A percentile compares a stretch with the other conserved stretches of the same genome.
Conservation (phyloP, 2,113 vertebrate genomes). For the Stercorarius parasiticus region DNA sequence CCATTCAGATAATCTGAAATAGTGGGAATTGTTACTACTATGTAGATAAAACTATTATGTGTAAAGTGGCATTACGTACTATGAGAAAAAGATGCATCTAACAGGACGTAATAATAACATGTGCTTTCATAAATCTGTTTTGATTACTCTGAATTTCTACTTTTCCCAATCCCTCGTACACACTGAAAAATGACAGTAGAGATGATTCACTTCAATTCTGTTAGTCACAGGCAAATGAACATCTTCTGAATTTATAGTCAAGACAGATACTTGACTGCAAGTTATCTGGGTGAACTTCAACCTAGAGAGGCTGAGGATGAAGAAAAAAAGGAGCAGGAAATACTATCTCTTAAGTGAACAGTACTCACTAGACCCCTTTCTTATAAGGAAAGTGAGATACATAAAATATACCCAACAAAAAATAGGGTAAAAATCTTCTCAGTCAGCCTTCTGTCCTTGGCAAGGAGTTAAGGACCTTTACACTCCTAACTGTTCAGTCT, state of each 20-base stretch:
- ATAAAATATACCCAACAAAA: neutral
- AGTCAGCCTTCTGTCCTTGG: neutral
- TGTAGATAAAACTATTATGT: neutral
- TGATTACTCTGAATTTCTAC: neutral
- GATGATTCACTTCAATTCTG: neutral
- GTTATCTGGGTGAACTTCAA: neutral
- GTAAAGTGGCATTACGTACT: rapidly evolving
- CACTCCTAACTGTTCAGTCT: neutral
- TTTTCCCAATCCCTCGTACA: neutral
- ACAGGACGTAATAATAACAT: neutral
- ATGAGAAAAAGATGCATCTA: neutral
- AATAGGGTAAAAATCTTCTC: neutral
- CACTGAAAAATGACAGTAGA: neutral
- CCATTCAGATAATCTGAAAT: neutral
- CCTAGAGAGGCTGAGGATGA: neutral
- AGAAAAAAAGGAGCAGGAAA: neutral
- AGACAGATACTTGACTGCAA: neutral
- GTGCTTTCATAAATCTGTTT: neutral
- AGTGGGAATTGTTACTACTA: neutral
- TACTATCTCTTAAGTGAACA: neutral
- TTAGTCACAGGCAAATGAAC: neutral
- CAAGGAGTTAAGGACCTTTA: neutral
- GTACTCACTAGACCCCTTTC: neutral
- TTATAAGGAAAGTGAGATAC: neutral
- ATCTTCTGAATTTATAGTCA: neutral